Evolutionary conservation across 2,888 invertebrate genomes (phyloP), one percentile per base, ranked within the genome.

Genomic region (Eristalinus sepulchralis): DNA sequence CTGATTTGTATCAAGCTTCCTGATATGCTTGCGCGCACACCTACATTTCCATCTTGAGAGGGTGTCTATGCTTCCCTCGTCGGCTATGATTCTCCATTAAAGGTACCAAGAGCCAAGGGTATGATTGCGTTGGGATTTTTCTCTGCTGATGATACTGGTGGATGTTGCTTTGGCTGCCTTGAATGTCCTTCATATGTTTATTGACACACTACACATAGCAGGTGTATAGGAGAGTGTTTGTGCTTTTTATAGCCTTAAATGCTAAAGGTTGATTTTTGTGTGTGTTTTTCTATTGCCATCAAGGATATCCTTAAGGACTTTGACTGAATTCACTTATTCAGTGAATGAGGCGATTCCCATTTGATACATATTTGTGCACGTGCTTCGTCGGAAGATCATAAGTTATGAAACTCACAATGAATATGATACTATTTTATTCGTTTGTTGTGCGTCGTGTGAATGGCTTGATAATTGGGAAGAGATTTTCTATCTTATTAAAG

Each of bases 101-200:
- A 53, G 47, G 39, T 31, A 47, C 27, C 20, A 33, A 53, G 63
- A 27, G 22, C 27, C 22, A 39, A 63, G 55, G 17, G 55, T 62
- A n/a, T 8, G 17, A 47, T 20, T 53, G 62, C 31, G 71, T 71
- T 17, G 53, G 13, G 22, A 33, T 47, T 47, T 47, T 47, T 24
- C 27, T 55, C 33, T 20, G 2, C 20, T 59, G 70, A 36, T 31
- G 11, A 1, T 33, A 13, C n/a, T 70, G 31, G 27, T 53, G 39
- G 27, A 70, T 70, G 63, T 39, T 27, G 39, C n/a, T 59, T 39
- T 8, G 39, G 63, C 47, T 47, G 47, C 17, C 47, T 47, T 60
- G 33, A 80, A 66, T 72, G 59, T 66, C 33, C 66, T 60, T 72
- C 64, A 78, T 24, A 66, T 79, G 66, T 72, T 53, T 79, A 34